These are phyloP conservation scores for Pogoniulus pusillus DNA, from an alignment of 2,797 vertebrate genomes.

Conservation along the genomic window DNA sequence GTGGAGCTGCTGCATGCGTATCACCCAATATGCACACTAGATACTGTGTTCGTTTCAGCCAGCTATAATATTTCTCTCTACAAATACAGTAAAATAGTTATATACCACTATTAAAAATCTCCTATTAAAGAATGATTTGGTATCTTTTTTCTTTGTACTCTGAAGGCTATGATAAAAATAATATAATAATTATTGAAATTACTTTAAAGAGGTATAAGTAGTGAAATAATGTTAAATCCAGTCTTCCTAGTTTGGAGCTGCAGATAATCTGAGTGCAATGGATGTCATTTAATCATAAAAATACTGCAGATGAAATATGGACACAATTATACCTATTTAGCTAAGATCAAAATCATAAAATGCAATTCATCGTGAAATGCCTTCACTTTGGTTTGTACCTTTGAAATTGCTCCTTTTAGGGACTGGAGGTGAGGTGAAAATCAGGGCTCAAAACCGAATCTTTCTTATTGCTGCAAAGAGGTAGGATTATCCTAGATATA, in stretches of 20 bases:
- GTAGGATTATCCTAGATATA: background rate
- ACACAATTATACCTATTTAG: background rate
- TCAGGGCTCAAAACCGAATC: background rate
- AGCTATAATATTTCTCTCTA: background rate
- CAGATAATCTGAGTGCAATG: background rate
- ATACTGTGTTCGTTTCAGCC: background rate
- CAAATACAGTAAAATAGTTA: background rate
- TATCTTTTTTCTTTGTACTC: background rate
- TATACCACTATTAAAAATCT: background rate
- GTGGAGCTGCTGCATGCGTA: background rate
- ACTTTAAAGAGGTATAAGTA: background rate
- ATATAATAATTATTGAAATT: background rate
- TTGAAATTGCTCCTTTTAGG: background rate
- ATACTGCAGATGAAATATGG: background rate
- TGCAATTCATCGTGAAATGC: background rate
- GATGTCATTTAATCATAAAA: background rate
- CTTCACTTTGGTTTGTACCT: background rate
- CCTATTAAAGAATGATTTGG: background rate
- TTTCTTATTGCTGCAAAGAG: background rate
- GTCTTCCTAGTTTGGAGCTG: background rate
- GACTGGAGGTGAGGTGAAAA: background rate
- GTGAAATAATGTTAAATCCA: background rate
- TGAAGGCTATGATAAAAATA: background rate
- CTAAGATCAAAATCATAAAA: background rate
- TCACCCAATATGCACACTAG: background rate